These are phyloP conservation scores for Oxyteleia sp. DNA, from an alignment of 2,888 invertebrate genomes.

Conservation along the genomic window DNA sequence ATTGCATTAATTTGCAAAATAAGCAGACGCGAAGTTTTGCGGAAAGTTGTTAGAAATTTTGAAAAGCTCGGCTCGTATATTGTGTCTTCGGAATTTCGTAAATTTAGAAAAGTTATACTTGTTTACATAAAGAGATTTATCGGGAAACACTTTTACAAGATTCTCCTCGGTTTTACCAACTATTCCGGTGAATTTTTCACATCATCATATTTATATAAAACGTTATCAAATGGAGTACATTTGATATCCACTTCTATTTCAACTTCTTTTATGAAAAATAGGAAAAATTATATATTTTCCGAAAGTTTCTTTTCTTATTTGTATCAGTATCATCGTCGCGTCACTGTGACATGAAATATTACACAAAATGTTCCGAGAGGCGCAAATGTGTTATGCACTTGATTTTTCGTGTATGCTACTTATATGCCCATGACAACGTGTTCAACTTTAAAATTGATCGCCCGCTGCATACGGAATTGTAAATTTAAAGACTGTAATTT, in stretches of 20 bases:
- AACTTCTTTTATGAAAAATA: conserved; percentile 27
- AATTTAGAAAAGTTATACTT: too few relatives aligned
- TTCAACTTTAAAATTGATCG: conserved; percentile 20
- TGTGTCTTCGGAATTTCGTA: too few relatives aligned
- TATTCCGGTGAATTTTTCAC: conserved; percentile 22
- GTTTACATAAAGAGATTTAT: too few relatives aligned
- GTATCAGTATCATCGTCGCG: conserved; percentile 19
- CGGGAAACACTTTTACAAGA: neutral
- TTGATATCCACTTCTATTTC: conserved; percentile 36
- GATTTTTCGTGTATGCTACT: conserved; percentile 30
- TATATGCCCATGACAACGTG: conserved; percentile 31
- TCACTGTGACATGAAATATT: conserved; percentile 26
- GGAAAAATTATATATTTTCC: conserved; percentile 45
- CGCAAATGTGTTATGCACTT: conserved; percentile 26
- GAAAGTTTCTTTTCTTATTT: conserved; percentile 5
- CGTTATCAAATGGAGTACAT: conserved; percentile 10
- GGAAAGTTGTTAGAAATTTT: too few relatives aligned
- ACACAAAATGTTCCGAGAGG: conserved; percentile 1
- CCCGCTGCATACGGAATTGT: too few relatives aligned
- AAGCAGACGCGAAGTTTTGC: too few relatives aligned
- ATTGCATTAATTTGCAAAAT: too few relatives aligned
- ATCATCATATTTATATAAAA: conserved; percentile 32
- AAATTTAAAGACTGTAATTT: too few relatives aligned
- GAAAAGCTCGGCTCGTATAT: too few relatives aligned
- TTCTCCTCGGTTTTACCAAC: conserved; percentile 7